Evolutionary conservation across 2,888 invertebrate species (phyloP), one percentile per base, ranked within the genome.

Genomic region (Atethmia centrago): DNA sequence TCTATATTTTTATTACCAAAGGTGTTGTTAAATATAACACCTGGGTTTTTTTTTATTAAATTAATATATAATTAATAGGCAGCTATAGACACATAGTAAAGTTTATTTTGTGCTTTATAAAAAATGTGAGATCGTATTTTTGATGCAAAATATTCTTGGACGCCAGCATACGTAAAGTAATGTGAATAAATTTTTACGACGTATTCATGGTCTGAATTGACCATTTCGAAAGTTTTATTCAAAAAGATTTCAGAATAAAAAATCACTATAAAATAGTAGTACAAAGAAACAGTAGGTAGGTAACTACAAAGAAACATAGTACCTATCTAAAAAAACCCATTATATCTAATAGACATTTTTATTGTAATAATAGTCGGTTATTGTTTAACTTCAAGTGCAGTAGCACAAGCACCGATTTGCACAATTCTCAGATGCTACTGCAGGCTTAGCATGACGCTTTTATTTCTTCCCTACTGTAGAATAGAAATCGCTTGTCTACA

Each of bases 121-220:
- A 25, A 58, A 77, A 49, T 69, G 66, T 58, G 36, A 84, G 19
- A 74, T 62, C 28, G 55, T 58, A 66, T 78, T 79, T 83, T 79
- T 69, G 36, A 71, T 72, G 31, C 70, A 73, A 79, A 79, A 66
- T 66, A 40, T 78, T 74, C 70, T 71, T 65, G 65, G 56, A 69
- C 65, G 47, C 64, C 68, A 83, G 71, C 79, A 70, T 68, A 75
- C 73, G 74, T 76, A 86, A 87, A 82, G 78, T 75, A 87, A 86
- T 84, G 83, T 85, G 82, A 88, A 90, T 91, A 90, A 91, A 89
- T 77, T 88, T 92, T 93, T 90, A 93, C 90, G 92, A 92, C 73
- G 80, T 80, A 89, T 90, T 90, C 90, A 91, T 88, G 88, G 85
- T 85, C 86, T 78, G 82, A 85, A 88, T 84, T 83, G 80, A 67